Conservation (phyloP, 2,888 invertebrate genomes). For the Tachina lurida region DNA sequence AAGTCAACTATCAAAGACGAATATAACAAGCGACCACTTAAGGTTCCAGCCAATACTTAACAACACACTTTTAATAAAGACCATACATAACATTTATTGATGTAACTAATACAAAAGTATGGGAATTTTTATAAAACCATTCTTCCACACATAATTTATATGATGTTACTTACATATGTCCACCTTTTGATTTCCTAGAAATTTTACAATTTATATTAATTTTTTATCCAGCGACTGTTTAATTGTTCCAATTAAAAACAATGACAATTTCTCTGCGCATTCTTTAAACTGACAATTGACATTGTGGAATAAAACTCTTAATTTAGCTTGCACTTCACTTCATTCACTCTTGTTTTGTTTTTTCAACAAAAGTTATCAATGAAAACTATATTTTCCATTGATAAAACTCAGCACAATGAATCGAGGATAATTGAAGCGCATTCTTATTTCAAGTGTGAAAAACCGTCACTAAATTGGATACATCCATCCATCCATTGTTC, state of each 20-base stretch:
- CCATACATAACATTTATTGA: slow-evolving; percentile 10
- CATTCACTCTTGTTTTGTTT: not conserved
- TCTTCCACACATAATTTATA: slow-evolving; percentile 4
- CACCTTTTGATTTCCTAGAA: slow-evolving; percentile 58
- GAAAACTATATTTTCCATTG: slow-evolving; percentile 54
- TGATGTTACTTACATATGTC: slow-evolving; percentile 1
- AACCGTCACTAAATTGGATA: slow-evolving; percentile 48
- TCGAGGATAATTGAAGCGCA: slow-evolving; percentile 18
- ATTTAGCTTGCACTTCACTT: slow-evolving; percentile 26
- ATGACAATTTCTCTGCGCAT: too few species aligned
- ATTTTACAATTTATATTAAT: slow-evolving; percentile 20
- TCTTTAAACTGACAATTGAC: slow-evolving; percentile 55
- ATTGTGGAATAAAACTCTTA: slow-evolving; percentile 3
- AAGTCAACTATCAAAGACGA: slow-evolving; percentile 55
- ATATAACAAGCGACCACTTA: not conserved
- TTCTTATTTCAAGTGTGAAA: slow-evolving; percentile 56
- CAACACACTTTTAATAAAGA: not conserved
- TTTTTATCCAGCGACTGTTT: slow-evolving; percentile 21
- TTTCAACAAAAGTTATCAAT: slow-evolving; percentile 54
- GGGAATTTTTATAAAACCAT: slow-evolving; percentile 38
- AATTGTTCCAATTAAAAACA: slow-evolving; percentile 55
- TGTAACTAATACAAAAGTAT: not conserved
- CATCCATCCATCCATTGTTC: slow-evolving; percentile 40
- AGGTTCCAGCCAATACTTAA: not conserved
- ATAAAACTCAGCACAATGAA: slow-evolving; percentile 43